Evolutionary conservation across 1,140 invertebrate species (phyloP).

Genomic region (Mactra quadrangularis): DNA sequence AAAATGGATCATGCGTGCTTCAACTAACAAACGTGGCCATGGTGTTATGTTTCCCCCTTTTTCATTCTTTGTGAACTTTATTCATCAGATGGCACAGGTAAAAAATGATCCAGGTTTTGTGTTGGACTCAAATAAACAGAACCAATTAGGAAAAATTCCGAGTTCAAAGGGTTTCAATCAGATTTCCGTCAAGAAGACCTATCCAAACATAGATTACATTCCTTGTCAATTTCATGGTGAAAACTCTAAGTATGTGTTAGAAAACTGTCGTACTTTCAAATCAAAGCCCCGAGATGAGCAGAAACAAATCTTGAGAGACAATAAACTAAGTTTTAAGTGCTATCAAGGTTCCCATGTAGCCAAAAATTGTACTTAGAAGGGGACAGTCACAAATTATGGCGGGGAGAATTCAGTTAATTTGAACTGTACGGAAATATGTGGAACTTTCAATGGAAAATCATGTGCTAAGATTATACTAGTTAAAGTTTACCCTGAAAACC

Average conservation of each 20-base stretch:
- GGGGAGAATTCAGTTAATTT: constrained; percentile 28
- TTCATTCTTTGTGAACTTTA: constrained; percentile 50
- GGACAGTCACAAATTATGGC: constrained; percentile 1
- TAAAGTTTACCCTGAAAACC: neutral
- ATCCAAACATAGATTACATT: neutral
- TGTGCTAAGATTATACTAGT: neutral
- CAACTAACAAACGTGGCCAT: constrained; percentile 33
- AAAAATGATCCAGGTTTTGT: constrained; percentile 56
- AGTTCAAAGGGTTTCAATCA: neutral
- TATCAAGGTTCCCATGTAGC: neutral
- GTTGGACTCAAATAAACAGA: neutral
- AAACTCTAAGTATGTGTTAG: too few relatives aligned
- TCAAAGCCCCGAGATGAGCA: too few relatives aligned
- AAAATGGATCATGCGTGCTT: constrained; percentile 54
- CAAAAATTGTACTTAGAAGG: neutral
- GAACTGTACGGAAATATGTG: neutral
- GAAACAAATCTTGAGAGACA: neutral
- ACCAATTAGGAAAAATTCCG: neutral
- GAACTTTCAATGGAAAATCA: neutral
- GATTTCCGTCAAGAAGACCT: neutral
- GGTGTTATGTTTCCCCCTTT: constrained; percentile 43
- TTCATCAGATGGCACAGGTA: constrained; percentile 31
- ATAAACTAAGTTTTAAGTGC: neutral
- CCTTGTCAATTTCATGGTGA: too few relatives aligned
- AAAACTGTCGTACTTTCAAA: too few relatives aligned